Base-by-base conservation (phyloP, 2,113 vertebrate species). In the Pedetes capensis region DNA sequence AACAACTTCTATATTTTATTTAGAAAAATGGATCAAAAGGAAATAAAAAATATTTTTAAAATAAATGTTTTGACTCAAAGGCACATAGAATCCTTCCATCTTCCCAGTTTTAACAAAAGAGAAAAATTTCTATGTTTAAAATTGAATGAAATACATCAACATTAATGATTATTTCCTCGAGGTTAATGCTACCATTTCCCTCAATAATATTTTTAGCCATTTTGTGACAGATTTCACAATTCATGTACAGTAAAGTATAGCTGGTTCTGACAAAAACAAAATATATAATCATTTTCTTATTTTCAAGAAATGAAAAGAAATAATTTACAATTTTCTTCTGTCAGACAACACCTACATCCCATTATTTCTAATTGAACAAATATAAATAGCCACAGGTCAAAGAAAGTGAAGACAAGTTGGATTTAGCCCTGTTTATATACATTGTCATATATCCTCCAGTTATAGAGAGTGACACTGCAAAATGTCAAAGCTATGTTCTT, bases 51-150 rank as follows among this genome's bases (percentile, higher is more conserved):
- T 83, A 84, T 95, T 98, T 97, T 97, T 92, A 74, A 98, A 98
- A 98, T 97, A 97, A 97, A 98, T 98, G 93, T 97, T 98, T 97
- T 98, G 98, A 98, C 98, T 98, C 97, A 98, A 98, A 98, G 98
- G 98, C 98, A 98, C 94, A 91, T 5, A 91, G 94, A 97, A 94
- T 96, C 86, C 91, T 97, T 89, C 96, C 96, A 95, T 97, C 96
- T 93, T 93, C n/a, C 90, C 78, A 53, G 87, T 96, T 96, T 92
- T 81, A 87, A 96, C 74, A 97, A 96, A 97, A 97, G 80, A 94
- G 95, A 98, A 98, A 88, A 98, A 97, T 95, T 96, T 97, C 95
- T 98, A 97, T 92, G 85, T 97, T 98, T 98, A 98, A 98, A 98
- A 98, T 97, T 97, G 97, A 98, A 98, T 97, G 98, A 98, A 98